phyloP scores from a whole-genome alignment of 2,113 vertebrate genomes.

The Herpailurus yagouaroundi region DNA sequence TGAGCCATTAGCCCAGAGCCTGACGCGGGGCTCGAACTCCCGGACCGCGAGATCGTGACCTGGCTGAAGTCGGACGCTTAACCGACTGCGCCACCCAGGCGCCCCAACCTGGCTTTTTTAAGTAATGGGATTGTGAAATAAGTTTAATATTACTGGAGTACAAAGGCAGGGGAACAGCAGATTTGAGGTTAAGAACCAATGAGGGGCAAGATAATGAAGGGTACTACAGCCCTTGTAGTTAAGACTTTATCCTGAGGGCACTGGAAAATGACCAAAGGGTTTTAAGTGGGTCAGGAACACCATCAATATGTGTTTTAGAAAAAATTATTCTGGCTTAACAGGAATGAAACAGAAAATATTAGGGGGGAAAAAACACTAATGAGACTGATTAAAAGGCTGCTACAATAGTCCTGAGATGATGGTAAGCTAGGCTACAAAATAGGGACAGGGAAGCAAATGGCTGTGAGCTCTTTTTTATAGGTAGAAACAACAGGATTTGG shows the following conservation, averaged over 20 bases:
- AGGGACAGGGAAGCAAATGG: not conserved
- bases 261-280: not conserved
- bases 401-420: not conserved
- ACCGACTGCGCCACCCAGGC: too few relatives aligned
- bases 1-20: too few relatives aligned
- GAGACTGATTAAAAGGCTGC: not conserved
- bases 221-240: not conserved
- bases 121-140: not conserved
- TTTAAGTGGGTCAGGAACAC: not conserved
- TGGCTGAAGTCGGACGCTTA: too few relatives aligned
- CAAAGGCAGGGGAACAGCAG: not conserved
- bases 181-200: conserved; percentile 21
- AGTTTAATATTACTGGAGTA: not conserved
- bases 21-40: too few relatives aligned
- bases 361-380: not conserved
- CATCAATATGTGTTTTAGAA: not conserved
- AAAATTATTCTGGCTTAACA: conserved; percentile 7
- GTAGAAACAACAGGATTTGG: not conserved
- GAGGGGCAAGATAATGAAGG: not conserved
- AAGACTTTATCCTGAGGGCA: not conserved
- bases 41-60: too few relatives aligned
- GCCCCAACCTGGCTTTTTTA: not conserved
- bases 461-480: not conserved
- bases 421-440: not conserved
- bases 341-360: not conserved